These are phyloP conservation scores for Verasper variegatus DNA, from an alignment of 2,113 vertebrate genomes.

Conservation along the genomic window DNA sequence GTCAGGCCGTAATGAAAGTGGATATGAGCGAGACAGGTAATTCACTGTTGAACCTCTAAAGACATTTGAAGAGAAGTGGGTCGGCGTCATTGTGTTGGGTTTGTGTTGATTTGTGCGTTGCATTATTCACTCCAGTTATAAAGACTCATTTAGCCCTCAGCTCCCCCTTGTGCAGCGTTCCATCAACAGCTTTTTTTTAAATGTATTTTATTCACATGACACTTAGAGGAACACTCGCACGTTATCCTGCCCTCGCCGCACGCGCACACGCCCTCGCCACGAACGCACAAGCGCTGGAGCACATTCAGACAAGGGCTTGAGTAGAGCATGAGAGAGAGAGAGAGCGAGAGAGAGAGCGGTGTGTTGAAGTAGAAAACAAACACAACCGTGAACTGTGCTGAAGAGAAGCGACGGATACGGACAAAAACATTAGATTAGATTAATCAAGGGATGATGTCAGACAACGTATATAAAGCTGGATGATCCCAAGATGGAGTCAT, in stretches of 20 bases:
- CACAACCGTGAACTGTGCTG: constrained; percentile 15
- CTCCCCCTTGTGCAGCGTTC: no score
- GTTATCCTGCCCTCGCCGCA: neutral
- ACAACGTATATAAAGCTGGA: no score
- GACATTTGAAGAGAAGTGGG: constrained; percentile 32
- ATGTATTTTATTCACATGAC: neutral
- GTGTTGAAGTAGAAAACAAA: constrained; percentile 8
- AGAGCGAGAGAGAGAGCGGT: constrained; percentile 22
- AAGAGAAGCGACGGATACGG: neutral
- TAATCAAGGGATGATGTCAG: no score
- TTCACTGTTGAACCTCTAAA: constrained; percentile 52
- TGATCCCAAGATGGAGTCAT: no score
- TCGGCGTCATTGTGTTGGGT: constrained; percentile 19
- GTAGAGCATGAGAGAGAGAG: constrained; percentile 18
- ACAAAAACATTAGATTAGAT: neutral
- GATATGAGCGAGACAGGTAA: constrained; percentile 70
- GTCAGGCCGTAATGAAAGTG: constrained; percentile 82
- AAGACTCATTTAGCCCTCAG: constrained; percentile 41
- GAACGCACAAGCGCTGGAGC: constrained; percentile 27
- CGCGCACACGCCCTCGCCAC: neutral
- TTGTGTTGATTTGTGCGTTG: constrained; percentile 50
- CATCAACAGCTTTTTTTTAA: no score
- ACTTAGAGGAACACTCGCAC: neutral
- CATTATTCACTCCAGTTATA: constrained; percentile 42
- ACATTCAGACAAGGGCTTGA: constrained; percentile 41